These are phyloP conservation scores for Henricia sp. DNA, from an alignment of 53 echinoderm and acorn worm genomes.

Conservation along the genomic window DNA sequence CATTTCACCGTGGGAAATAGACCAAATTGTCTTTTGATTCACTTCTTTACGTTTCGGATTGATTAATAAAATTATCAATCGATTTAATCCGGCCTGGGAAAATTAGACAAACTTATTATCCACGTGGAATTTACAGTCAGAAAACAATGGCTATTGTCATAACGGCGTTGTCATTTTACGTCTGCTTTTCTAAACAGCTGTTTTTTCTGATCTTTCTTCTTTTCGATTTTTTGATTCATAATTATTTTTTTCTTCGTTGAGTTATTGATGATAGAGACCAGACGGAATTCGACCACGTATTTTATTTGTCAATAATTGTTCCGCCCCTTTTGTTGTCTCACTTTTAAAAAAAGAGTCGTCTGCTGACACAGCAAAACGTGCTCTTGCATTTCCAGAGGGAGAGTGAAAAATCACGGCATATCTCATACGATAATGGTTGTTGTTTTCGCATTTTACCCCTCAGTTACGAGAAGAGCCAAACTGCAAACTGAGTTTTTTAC, in stretches of 20 bases:
- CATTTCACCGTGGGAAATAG: conserved; percentile 23
- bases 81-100: conserved; percentile 36
- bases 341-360: conserved; percentile 6
- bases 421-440: no score
- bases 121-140: conserved; percentile 34
- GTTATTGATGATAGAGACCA: neutral
- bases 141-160: conserved; percentile 1
- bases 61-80: conserved; percentile 3
- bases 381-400: conserved; percentile 32
- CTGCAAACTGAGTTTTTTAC: conserved; percentile 1
- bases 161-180: neutral
- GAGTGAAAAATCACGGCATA: neutral
- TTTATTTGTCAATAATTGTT: neutral
- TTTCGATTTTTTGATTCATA: conserved; percentile 60
- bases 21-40: conserved; percentile 42
- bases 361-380: neutral
- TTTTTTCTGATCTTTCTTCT: conserved; percentile 30
- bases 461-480: conserved; percentile 21
- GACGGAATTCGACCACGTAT: neutral
- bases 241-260: no score
- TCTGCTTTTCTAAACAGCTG: conserved; percentile 28
- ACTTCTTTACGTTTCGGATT: conserved; percentile 53
- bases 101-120: neutral
- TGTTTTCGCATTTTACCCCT: no score
- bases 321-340: neutral